Conservation (phyloP, 2,113 vertebrate genomes). For the Carettochelys insculpta region DNA sequence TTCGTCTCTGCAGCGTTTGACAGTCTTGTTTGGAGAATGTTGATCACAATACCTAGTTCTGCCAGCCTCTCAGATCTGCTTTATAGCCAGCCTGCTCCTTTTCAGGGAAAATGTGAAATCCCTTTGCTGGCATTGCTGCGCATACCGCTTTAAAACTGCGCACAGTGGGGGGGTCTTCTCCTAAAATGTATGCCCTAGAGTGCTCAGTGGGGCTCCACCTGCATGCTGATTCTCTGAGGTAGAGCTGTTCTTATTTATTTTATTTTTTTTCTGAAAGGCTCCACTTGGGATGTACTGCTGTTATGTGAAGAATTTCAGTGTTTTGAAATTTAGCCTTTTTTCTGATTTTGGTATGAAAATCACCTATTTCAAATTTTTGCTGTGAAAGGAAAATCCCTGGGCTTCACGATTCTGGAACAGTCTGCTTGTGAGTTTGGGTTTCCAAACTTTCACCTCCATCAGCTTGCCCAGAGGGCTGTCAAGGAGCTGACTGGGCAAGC, state of each 20-base stretch:
- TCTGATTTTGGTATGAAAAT: neutral
- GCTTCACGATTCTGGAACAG: neutral
- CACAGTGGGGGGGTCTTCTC: neutral
- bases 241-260: neutral
- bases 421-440: neutral
- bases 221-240: neutral
- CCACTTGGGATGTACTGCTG: too few species aligned
- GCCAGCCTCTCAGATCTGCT: too few species aligned
- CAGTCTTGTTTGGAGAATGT: neutral
- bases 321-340: neutral
- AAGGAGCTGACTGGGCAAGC: neutral
- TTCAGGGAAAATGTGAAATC: neutral
- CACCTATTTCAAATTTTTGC: neutral
- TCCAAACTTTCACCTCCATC: neutral
- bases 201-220: neutral
- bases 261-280: too few species aligned
- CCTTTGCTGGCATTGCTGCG: neutral
- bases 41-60: too few species aligned
- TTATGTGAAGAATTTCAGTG: neutral
- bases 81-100: neutral
- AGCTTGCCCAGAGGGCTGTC: neutral
- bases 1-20: neutral
- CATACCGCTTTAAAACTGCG: neutral
- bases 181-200: neutral
- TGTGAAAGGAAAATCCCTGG: neutral